Base-by-base conservation (phyloP, 2,113 vertebrate species). In the Gasterosteus nipponicus region DNA sequence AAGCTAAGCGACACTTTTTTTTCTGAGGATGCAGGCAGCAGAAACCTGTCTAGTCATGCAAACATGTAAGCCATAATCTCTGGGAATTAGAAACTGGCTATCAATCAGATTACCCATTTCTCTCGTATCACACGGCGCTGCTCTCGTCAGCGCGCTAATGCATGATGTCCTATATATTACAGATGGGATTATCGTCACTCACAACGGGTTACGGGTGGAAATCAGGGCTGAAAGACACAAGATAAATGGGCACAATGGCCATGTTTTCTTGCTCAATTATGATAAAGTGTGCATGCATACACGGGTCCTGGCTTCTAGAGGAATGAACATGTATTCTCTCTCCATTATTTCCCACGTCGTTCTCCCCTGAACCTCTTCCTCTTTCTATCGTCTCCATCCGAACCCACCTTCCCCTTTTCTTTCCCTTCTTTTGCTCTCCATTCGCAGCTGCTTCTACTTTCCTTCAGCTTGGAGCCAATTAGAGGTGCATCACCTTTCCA, bases 401-500 rank as follows among this genome's bases (percentile, higher is more conserved):
- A 26, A 38, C 68, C 46, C 3, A 26, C 16, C 57, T 46, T 56
- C 49, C 58, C 53, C 58, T 31, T 56, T 53, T 73, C 67, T 73
- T 51, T 74, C 66, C 53, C 60, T 70, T 63, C 62, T 10, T 58
- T 26, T 18, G 15, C 39, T 18, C 57, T 46, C 39, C 80, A 35
- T 44, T 70, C 47, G 77, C 89, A 89, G 84, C 89, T 91, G 90
- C 83, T 86, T 80, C 76, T 57, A 49, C 76, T 86, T 90, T 90
- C 73, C 75, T 78, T 84, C 60, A 63, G 73, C 86, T 89, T n/a
- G 75, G 73, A 84, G 77, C 81, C 86, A 84, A 77, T 91, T 88
- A 92, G 76, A 59, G 74, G 70, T 51, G 81, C 88, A 85, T 87
- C 87, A 91, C 89, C 84, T 89, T 86, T 90, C 80, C 49, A 71